A percentile compares a stretch with the other conserved stretches of the same genome.
Evolutionary conservation across 2,888 invertebrate species (phyloP).

Genomic region (Dysmachus trigonus): DNA sequence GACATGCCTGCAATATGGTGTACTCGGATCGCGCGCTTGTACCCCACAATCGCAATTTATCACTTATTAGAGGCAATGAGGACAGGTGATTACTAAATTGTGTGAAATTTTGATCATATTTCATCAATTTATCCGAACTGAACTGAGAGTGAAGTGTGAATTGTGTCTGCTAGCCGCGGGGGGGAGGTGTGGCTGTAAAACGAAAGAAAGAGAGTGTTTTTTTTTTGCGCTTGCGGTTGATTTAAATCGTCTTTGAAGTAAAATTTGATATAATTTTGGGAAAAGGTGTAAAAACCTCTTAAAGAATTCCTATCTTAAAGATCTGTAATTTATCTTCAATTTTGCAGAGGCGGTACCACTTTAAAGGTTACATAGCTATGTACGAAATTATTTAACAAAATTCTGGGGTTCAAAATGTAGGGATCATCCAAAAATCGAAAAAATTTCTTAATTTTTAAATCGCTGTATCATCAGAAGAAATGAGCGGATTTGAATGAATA

Average conservation of each 20-base stretch:
- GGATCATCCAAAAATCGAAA: no score
- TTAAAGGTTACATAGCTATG: not conserved
- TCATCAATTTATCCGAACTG: conserved; percentile 20
- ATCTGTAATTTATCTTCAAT: not conserved
- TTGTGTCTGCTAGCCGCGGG: not conserved
- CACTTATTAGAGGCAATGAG: conserved; percentile 50
- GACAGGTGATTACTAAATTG: conserved; percentile 48
- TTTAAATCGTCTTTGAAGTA: not conserved
- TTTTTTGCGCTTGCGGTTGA: not conserved
- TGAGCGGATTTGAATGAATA: no score
- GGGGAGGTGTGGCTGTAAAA: not conserved
- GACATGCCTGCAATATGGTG: not conserved
- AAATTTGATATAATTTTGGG: not conserved
- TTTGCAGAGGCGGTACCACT: not conserved
- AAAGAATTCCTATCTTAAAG: not conserved
- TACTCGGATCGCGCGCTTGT: conserved; percentile 37
- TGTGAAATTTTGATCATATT: conserved; percentile 41
- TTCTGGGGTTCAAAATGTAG: no score
- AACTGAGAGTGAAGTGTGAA: conserved; percentile 26
- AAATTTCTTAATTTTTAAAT: no score
- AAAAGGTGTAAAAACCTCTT: not conserved
- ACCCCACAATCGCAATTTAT: conserved; percentile 47
- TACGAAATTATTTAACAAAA: not conserved
- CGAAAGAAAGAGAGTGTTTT: not conserved
- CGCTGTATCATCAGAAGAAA: no score